Conservation (phyloP, 2,113 vertebrate genomes). For the Cairina moschata region DNA sequence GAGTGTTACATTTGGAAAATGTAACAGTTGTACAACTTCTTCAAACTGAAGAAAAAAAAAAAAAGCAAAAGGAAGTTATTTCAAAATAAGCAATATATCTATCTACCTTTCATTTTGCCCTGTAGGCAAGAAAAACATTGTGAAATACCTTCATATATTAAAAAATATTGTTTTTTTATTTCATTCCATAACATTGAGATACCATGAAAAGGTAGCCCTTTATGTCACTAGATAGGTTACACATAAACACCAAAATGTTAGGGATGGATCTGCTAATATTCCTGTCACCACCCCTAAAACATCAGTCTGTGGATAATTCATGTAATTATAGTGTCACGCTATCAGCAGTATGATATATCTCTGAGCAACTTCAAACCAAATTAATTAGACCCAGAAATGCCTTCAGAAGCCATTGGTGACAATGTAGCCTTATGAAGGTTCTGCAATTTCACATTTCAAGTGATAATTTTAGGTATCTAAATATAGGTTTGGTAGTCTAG, state of each 20-base stretch:
- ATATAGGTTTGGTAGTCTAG: background rate
- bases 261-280: background rate
- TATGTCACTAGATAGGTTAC: background rate
- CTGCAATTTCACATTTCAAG: background rate
- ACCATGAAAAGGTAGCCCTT: background rate
- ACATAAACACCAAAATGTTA: background rate
- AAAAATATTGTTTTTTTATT: background rate
- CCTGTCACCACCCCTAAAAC: background rate
- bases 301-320: slow-evolving; percentile 1
- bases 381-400: background rate
- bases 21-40: background rate
- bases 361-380: slow-evolving; percentile 32
- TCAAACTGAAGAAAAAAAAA: background rate
- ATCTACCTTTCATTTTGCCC: background rate
- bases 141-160: background rate
- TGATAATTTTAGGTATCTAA: background rate
- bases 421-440: background rate
- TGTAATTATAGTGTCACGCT: background rate
- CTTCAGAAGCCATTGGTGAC: background rate
- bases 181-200: background rate
- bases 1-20: slow-evolving; percentile 3
- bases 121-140: background rate
- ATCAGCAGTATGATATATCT: slow-evolving; percentile 21
- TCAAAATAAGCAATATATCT: background rate
- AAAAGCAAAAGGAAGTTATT: background rate